Conservation (phyloP, 2,113 vertebrate genomes). For the Tetrax tetrax region DNA sequence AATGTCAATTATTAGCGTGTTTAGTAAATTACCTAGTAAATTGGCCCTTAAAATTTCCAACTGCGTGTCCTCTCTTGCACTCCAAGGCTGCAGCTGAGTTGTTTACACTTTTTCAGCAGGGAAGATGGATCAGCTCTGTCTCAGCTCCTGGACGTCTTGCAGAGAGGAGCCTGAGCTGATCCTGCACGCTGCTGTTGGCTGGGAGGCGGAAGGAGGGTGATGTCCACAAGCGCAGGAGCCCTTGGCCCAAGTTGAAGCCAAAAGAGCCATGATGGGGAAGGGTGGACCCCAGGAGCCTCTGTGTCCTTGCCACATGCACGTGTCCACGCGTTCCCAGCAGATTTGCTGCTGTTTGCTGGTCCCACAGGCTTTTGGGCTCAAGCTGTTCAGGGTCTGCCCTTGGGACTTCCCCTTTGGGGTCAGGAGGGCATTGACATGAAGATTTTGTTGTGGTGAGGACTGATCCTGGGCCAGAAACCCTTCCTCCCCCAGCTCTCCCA, state of each 20-base stretch:
- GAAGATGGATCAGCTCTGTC: background rate
- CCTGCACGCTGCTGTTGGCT: background rate
- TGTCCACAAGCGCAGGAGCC: accelerated
- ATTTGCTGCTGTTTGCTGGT: background rate
- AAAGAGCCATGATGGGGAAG: background rate
- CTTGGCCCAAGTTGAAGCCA: background rate
- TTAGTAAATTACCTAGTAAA: conserved; percentile 77
- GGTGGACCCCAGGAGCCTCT: background rate
- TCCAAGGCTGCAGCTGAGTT: conserved; percentile 13
- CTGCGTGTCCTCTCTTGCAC: conserved; percentile 57
- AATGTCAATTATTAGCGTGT: conserved; percentile 67
- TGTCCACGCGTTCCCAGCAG: background rate
- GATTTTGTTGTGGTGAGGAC: background rate
- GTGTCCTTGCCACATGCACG: background rate
- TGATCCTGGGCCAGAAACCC: background rate
- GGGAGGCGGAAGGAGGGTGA: background rate
- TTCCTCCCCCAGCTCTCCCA: accelerated
- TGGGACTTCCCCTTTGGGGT: background rate
- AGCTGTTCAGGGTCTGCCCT: background rate
- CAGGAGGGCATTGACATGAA: accelerated
- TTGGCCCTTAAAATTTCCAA: conserved; percentile 72
- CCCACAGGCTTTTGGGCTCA: background rate
- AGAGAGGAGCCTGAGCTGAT: background rate
- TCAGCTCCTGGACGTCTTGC: background rate
- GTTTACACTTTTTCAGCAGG: conserved; percentile 10